These are phyloP conservation scores for Drosophila varians DNA, from an alignment of 1,140 invertebrate genomes.

Conservation along the genomic window DNA sequence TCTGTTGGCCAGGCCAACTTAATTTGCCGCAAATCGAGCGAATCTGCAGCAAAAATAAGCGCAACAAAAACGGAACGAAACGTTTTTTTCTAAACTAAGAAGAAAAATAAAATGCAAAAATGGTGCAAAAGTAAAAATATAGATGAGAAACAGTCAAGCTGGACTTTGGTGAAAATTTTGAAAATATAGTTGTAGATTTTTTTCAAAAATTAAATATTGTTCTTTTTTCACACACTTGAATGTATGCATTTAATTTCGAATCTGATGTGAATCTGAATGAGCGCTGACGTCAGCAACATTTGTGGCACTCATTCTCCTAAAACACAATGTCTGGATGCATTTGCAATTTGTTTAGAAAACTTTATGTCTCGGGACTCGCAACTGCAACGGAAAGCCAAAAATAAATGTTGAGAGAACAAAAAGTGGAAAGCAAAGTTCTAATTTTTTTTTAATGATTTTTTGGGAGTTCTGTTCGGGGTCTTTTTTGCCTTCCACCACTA, in stretches of 20 bases:
- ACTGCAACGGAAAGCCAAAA: slow-evolving; percentile 38
- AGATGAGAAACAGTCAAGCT: not conserved
- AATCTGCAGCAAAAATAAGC: slow-evolving; percentile 66
- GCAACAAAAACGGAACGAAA: slow-evolving; percentile 7
- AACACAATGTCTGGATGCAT: slow-evolving; percentile 44
- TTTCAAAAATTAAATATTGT: too few relatives aligned
- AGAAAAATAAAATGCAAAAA: not conserved
- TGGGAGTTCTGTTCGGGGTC: slow-evolving; percentile 2
- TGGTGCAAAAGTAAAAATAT: not conserved
- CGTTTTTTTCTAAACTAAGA: slow-evolving; percentile 27
- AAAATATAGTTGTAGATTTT: too few relatives aligned
- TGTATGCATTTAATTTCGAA: slow-evolving; percentile 18
- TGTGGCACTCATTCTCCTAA: slow-evolving; percentile 11
- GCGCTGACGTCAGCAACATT: slow-evolving; percentile 59
- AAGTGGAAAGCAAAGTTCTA: slow-evolving; percentile 16
- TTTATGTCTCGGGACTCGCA: slow-evolving; percentile 34
- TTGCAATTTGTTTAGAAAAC: slow-evolving; percentile 54
- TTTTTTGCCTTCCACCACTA: not conserved
- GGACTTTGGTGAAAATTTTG: not conserved
- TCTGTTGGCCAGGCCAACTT: slow-evolving; percentile 71
- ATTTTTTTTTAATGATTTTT: slow-evolving; percentile 6
- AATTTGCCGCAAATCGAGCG: slow-evolving; percentile 78
- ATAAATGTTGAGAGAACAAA: slow-evolving; percentile 18
- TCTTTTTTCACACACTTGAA: not conserved
- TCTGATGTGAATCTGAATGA: slow-evolving; percentile 8